Evolutionary conservation across 2,888 invertebrate genomes (phyloP).

Genomic region (Scaptomyza polygonia): DNA sequence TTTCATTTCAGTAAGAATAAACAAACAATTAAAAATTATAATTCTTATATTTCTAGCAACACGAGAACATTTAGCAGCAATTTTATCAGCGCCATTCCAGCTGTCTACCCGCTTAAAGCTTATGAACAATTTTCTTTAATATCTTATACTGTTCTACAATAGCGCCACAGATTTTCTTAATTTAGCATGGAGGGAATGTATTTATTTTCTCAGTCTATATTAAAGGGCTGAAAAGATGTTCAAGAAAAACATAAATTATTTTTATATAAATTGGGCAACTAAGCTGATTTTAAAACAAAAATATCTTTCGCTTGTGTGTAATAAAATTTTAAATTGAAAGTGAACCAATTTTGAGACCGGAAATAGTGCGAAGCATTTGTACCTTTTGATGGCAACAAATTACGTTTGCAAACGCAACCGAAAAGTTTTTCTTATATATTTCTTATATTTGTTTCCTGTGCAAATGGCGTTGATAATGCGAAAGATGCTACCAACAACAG

Average conservation of each 20-base stretch:
- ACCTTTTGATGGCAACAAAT: slow-evolving; percentile 70
- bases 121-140: no score
- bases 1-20: no score
- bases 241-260: not conserved
- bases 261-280: not conserved
- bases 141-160: no score
- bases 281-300: not conserved
- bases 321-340: slow-evolving; percentile 48
- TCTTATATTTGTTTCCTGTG: not conserved
- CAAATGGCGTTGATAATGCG: slow-evolving; percentile 41
- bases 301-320: not conserved
- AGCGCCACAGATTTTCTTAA: no score
- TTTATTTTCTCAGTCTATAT: no score
- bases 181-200: no score
- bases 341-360: slow-evolving; percentile 63
- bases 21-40: no score
- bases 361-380: slow-evolving; percentile 70
- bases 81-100: no score
- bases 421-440: slow-evolving; percentile 4
- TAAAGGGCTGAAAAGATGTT: not conserved
- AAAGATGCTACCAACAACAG: slow-evolving; percentile 22
- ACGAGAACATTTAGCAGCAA: no score
- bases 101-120: no score
- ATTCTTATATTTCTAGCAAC: no score
- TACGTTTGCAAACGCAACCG: slow-evolving; percentile 45